phyloP scores from a whole-genome alignment of 2,888 invertebrate genomes.

The Melinaea marsaeus region DNA sequence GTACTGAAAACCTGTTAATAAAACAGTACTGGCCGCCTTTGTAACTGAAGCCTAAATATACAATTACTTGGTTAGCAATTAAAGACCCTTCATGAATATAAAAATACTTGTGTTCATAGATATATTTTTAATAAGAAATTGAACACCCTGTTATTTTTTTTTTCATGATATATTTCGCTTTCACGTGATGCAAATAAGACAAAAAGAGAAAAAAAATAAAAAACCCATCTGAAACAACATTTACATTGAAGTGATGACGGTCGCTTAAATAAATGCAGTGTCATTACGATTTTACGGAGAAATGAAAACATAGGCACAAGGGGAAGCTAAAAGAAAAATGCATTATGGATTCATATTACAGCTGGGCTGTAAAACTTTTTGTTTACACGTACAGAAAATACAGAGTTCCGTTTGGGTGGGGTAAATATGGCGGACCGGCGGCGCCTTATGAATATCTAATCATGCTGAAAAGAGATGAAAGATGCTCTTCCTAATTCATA shows the following conservation, averaged over 20 bases:
- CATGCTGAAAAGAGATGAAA: slow-evolving; percentile 61
- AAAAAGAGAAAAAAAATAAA: neutral
- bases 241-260: slow-evolving; percentile 1
- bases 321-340: slow-evolving; percentile 31
- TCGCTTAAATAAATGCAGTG: slow-evolving; percentile 8
- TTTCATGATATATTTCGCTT: no score
- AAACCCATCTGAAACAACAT: neutral
- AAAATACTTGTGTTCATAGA: no score
- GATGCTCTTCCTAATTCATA: slow-evolving; percentile 61
- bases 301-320: slow-evolving; percentile 12
- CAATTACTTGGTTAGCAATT: no score
- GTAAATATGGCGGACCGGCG: slow-evolving; percentile 42
- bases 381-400: slow-evolving; percentile 58
- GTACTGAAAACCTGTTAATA: no score
- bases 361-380: slow-evolving; percentile 53
- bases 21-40: no score
- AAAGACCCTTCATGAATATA: no score
- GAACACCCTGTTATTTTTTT: no score
- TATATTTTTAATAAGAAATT: no score
- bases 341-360: slow-evolving; percentile 61
- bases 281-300: slow-evolving; percentile 5
- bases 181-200: no score
- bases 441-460: slow-evolving; percentile 69
- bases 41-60: no score
- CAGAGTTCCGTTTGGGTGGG: slow-evolving; percentile 44